Percentiles rank a stretch among this genome's conserved stretches.
Conservation (phyloP, 2,113 vertebrate genomes). For the Zosterops pallidus region DNA sequence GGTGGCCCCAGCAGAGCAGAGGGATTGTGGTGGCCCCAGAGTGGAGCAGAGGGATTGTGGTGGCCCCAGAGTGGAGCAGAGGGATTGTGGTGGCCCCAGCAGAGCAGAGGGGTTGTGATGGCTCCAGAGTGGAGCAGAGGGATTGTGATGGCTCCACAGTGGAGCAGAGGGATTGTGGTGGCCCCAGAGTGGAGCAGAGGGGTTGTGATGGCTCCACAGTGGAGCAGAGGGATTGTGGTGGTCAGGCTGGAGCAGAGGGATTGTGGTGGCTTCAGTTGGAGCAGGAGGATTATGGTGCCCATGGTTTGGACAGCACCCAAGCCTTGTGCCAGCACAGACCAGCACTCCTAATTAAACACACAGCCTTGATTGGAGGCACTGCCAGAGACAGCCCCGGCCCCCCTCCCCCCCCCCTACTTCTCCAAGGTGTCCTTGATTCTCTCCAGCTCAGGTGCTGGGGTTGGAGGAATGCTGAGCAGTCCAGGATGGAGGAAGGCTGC, state of each 20-base stretch:
- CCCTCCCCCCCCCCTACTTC: neutral
- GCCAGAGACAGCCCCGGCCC: too few relatives aligned
- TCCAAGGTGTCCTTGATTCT: neutral
- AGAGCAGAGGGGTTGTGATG: neutral
- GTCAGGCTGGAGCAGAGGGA: neutral
- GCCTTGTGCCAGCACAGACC: neutral
- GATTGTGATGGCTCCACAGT: neutral
- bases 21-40: neutral
- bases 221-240: neutral
- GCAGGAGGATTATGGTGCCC: neutral
- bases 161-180: neutral
- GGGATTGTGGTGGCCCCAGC: neutral
- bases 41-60: neutral
- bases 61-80: neutral
- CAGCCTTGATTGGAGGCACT: neutral
- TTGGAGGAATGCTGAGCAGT: neutral
- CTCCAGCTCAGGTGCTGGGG: neutral
- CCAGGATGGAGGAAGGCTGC: neutral
- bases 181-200: neutral
- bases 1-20: neutral
- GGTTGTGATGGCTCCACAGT: neutral
- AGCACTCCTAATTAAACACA: accelerated
- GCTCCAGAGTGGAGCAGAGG: neutral
- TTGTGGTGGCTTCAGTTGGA: neutral
- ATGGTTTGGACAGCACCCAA: accelerated